Percentiles rank a stretch among this genome's conserved stretches.
These are phyloP conservation scores for Watsonalla cultraria DNA, from an alignment of 2,888 invertebrate genomes.

Conservation along the genomic window DNA sequence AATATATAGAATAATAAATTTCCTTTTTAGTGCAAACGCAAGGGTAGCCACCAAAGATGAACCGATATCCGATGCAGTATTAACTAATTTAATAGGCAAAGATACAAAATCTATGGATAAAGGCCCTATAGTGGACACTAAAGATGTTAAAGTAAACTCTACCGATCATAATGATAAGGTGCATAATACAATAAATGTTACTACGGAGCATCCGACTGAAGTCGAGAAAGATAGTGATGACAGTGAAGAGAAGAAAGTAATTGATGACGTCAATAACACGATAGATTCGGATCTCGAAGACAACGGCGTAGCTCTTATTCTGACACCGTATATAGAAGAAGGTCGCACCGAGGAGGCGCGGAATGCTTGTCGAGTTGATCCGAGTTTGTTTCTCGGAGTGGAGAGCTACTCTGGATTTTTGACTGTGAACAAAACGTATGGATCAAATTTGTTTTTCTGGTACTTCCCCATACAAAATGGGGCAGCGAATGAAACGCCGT, in stretches of 20 bases:
- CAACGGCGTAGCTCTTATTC: conserved; percentile 49
- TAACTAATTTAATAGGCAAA: background rate
- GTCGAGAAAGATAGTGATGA: background rate
- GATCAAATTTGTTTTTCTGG: conserved; percentile 92
- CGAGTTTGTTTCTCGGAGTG: conserved; percentile 48
- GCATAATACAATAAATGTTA: background rate
- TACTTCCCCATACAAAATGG: conserved; percentile 82
- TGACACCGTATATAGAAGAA: conserved; percentile 59
- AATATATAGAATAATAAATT: conserved; percentile 5
- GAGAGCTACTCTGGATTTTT: conserved; percentile 74
- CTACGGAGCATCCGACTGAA: background rate
- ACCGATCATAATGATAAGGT: conserved; percentile 9
- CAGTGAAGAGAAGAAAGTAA: background rate
- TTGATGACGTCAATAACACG: background rate
- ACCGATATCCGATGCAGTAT: conserved; percentile 6
- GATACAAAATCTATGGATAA: background rate
- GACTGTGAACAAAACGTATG: conserved; percentile 85
- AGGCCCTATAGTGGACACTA: background rate
- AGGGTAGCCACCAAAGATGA: conserved; percentile 23
- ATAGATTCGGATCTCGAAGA: conserved; percentile 14
- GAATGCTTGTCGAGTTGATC: conserved; percentile 42
- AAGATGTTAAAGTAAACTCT: conserved; percentile 9
- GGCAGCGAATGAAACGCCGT: conserved; percentile 73
- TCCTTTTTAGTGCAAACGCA: conserved; percentile 38
- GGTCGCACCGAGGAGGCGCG: conserved; percentile 55